Percentiles rank a stretch among this genome's conserved stretches.
phyloP scores from a whole-genome alignment of 1,140 invertebrate species.

The Heliconius hewitsoni region DNA sequence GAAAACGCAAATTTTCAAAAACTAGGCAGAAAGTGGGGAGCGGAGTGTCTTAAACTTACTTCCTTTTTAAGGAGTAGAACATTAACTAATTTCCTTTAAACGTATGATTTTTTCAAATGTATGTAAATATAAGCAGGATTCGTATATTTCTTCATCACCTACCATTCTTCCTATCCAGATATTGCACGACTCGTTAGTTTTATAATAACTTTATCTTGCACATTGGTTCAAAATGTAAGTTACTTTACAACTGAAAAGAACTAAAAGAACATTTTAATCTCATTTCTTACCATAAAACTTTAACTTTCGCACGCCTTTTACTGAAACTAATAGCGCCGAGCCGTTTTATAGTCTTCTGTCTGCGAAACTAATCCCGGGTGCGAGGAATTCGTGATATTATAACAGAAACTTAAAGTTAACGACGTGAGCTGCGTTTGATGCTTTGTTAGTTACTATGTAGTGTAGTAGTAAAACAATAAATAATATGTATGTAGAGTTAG shows the following conservation, averaged over 20 bases:
- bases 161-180: no score
- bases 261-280: constrained; percentile 4
- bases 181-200: neutral
- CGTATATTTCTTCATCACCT: no score
- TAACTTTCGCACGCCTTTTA: constrained; percentile 1
- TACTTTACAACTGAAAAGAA: neutral
- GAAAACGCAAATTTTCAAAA: neutral
- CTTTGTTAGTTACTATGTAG: neutral
- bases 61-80: neutral
- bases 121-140: no score
- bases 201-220: neutral
- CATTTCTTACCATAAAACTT: neutral
- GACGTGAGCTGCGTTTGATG: neutral
- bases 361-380: neutral
- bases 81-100: no score
- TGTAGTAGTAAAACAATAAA: no score
- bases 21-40: neutral
- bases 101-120: no score
- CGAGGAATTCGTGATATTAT: neutral
- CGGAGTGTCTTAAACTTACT: neutral
- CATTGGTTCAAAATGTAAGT: neutral
- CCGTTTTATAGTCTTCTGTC: neutral
- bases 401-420: neutral
- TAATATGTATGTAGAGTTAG: no score
- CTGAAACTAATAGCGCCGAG: constrained; percentile 1